Conservation (phyloP, 2,113 vertebrate genomes). For the Naja naja region DNA sequence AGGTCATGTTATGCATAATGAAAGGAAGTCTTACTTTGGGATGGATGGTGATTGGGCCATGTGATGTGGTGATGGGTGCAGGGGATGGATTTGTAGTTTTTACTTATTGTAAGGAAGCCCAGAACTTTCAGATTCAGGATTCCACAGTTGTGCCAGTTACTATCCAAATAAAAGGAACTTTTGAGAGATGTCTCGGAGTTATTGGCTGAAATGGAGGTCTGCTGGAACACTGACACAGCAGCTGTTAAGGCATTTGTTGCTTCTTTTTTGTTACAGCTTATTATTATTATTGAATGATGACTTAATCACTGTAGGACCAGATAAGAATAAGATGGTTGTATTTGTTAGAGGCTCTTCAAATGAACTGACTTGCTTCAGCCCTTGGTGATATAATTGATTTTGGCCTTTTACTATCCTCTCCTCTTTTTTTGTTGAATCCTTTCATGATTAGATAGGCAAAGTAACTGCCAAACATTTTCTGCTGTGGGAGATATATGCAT, state of each 20-base stretch:
- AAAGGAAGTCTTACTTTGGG: no score
- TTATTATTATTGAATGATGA: background rate
- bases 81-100: no score
- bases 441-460: background rate
- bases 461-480: background rate
- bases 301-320: background rate
- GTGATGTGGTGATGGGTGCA: no score
- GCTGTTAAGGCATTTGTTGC: background rate
- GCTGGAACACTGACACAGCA: background rate
- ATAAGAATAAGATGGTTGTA: background rate
- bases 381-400: background rate
- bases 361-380: background rate
- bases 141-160: no score
- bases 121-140: no score
- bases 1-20: no score
- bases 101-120: no score
- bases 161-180: no score
- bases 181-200: no score
- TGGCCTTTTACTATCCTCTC: background rate
- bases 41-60: no score
- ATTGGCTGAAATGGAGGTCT: no score
- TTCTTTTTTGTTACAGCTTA: background rate
- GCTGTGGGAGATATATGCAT: background rate
- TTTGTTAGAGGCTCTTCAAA: background rate
- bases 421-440: background rate